Base-by-base conservation (phyloP, 1,140 invertebrate genomes). In the Holcopasites calliopsidis region DNA sequence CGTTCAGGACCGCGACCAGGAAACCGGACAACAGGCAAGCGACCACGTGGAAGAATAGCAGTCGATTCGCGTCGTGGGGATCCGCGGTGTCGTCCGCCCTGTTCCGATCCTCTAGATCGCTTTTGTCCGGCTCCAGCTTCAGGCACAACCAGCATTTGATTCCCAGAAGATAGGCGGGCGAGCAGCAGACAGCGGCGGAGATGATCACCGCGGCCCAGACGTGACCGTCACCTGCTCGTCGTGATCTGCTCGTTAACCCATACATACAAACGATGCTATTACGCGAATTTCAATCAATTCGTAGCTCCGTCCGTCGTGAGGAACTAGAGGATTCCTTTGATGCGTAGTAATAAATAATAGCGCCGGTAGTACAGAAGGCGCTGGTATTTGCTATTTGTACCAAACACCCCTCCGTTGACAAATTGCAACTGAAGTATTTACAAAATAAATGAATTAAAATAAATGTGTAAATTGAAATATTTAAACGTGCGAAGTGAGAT, bases 1-100 rank as follows among this genome's bases (percentile, higher is more conserved):
- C 74, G 33, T 83, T 84, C 1, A 71, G 6, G 1, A 57, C 42
- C 1, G 58, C 38, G 18, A 84, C 60, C n/a, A 80, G 28, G 5
- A 79, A 62, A 3, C 76, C 70, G 0, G 84, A 85, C 0, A 80
- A 16, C 16, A 83, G 60, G 5, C 79, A 84, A 28, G 75, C 55
- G 13, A 79, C 16, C 16, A 52, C 66, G 70, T 84, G 73, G 18
- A 82, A 16, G 54, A 69, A 84, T 0, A 84, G 35, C 0, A 72
- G 52, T 0, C 77, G 62, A 49, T 80, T 80, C 3, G 50, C 60
- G 38, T 50, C 70, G 10, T 42, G 35, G 7, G 62, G 68, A n/a
- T 62, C 50, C 5, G 33, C 26, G 50, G 13, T 13, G 0, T 13
- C 31, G 23, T 77, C 61, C 1, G 31, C 11, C 13, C 7, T 21